phyloP scores from a whole-genome alignment of 2,888 invertebrate species.

The Sipha maydis region DNA sequence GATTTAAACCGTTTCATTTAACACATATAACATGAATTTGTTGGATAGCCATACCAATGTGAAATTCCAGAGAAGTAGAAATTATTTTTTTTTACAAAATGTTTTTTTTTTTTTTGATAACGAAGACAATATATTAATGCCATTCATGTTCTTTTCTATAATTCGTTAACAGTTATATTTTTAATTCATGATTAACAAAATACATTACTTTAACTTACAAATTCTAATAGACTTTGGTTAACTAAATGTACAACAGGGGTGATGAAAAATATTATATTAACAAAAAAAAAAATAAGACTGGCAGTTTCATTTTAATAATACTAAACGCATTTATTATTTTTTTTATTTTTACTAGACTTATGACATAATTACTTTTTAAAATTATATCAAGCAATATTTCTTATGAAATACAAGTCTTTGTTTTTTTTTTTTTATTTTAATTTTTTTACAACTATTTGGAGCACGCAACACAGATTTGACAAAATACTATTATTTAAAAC shows the following conservation, averaged over 20 bases:
- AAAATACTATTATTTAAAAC: constrained; percentile 58
- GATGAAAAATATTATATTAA: background rate
- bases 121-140: too few species aligned
- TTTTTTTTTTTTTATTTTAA: background rate
- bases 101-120: too few species aligned
- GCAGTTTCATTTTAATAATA: constrained; percentile 33
- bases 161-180: too few species aligned
- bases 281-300: background rate
- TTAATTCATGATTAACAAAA: too few species aligned
- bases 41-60: too few species aligned
- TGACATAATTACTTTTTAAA: constrained; percentile 25
- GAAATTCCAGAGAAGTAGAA: too few species aligned
- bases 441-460: constrained; percentile 40
- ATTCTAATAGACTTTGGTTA: too few species aligned
- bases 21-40: too few species aligned
- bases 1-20: too few species aligned
- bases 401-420: constrained; percentile 7
- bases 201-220: too few species aligned
- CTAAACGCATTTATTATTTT: constrained; percentile 49
- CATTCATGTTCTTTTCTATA: too few species aligned
- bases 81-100: too few species aligned
- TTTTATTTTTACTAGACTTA: constrained; percentile 33
- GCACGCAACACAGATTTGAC: constrained; percentile 57
- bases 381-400: constrained; percentile 21
- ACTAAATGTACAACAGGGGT: background rate